These are phyloP conservation scores for Tyrannus savana DNA, from an alignment of 2,113 vertebrate genomes.

Conservation along the genomic window DNA sequence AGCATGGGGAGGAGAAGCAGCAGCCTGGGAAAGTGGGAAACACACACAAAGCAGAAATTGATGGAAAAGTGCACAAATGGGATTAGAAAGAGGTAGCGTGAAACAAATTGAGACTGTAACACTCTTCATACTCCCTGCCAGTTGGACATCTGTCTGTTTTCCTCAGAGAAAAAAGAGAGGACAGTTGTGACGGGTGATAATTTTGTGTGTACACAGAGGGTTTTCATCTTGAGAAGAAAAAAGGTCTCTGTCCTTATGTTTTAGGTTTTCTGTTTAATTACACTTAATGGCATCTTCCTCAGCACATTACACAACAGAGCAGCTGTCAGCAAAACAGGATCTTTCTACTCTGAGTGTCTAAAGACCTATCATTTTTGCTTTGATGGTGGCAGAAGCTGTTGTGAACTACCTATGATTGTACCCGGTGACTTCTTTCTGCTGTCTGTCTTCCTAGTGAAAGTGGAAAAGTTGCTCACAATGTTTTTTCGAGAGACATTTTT, in stretches of 20 bases:
- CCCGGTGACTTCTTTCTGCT: not conserved
- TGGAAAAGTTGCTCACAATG: not conserved
- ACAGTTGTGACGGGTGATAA: slow-evolving; percentile 7
- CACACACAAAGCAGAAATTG: not conserved
- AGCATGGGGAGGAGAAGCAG: not conserved
- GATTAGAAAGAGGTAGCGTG: not conserved
- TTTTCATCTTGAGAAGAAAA: slow-evolving; percentile 54
- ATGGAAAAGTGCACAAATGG: not conserved
- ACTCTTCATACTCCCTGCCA: not conserved
- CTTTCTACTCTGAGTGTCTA: slow-evolving; percentile 45
- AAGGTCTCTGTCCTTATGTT: slow-evolving; percentile 60
- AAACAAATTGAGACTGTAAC: slow-evolving; percentile 40
- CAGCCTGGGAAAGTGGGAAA: not conserved
- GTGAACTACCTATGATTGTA: slow-evolving; percentile 1
- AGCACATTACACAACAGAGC: slow-evolving; percentile 27
- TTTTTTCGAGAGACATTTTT: not conserved
- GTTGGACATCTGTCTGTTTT: slow-evolving; percentile 65
- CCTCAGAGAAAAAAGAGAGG: slow-evolving; percentile 2
- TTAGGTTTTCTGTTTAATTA: slow-evolving; percentile 69
- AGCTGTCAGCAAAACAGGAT: slow-evolving; percentile 52
- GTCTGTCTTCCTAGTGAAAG: not conserved
- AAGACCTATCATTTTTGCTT: slow-evolving; percentile 50
- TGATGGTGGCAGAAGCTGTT: slow-evolving; percentile 3
- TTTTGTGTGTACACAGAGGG: slow-evolving; percentile 30
- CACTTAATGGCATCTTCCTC: slow-evolving; percentile 57